Base-by-base conservation (phyloP, 2,888 invertebrate species). In the Cephus nigrinus region DNA sequence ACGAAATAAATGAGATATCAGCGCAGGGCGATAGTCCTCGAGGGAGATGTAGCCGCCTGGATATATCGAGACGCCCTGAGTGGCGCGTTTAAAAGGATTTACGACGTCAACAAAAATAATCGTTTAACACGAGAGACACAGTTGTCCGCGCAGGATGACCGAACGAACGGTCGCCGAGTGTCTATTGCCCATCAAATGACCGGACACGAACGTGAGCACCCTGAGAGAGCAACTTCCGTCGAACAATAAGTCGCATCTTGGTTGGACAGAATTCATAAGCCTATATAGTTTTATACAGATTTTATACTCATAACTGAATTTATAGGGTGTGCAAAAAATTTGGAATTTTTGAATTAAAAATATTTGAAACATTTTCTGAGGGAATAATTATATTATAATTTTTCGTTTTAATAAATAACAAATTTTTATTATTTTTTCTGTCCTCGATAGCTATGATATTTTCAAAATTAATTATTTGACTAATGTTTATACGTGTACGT, bases 41-140 rank as follows among this genome's bases (percentile, higher is more conserved):
- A 74, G 83, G 80, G 81, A 80, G 80, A 84, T 79, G 81, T 78
- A 74, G 77, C 76, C 73, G 71, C 71, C 15, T 33, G 71, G 71
- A 82, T 80, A 85, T 77, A 82, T 82, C 79, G 78, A 80, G 82
- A 82, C 80, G 82, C 77, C 82, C 81, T 71, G 83, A 86, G 85
- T 86, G 86, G 82, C 82, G 81, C 83, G 81, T 87, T 86, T 86
- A 83, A 86, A 86, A 86, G 86, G 84, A 86, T 86, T 86, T 86
- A 86, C 84, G 86, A 86, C 86, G 86, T 85, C 86, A 86, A 86
- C 86, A 86, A 86, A 86, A 86, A 86, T 86, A 86, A 86, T 86
- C 86, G 86, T 86, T 86, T 85, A 86, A 86, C 85, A 78, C 76
- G 73, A 75, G 73, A 75, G 78, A 71, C 31, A 71, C 71, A 71